Conservation (phyloP, 2,888 invertebrate genomes). For the Diabrotica balteata region DNA sequence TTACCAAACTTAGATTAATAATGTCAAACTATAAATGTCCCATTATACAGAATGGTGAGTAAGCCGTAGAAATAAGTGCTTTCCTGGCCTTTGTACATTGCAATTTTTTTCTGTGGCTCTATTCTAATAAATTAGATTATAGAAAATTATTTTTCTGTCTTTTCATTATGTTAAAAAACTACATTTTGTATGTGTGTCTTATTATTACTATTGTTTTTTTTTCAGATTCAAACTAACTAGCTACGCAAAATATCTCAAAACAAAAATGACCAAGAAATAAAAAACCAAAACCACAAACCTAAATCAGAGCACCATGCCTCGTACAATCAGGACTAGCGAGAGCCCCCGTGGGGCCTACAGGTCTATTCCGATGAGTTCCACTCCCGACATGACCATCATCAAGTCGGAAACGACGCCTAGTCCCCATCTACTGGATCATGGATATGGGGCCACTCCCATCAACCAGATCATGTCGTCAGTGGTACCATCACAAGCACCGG, state of each 20-base stretch:
- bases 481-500: slow-evolving; percentile 56
- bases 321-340: slow-evolving; percentile 54
- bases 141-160: too few species aligned
- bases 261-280: slow-evolving; percentile 24
- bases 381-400: slow-evolving; percentile 62
- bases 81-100: too few species aligned
- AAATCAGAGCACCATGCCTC: slow-evolving; percentile 62
- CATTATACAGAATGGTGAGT: too few species aligned
- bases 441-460: slow-evolving; percentile 83
- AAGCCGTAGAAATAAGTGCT: too few species aligned
- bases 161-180: too few species aligned
- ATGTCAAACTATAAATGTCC: too few species aligned
- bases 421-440: slow-evolving; percentile 85
- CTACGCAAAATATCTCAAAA: slow-evolving; percentile 18
- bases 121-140: too few species aligned
- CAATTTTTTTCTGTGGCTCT: too few species aligned
- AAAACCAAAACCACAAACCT: slow-evolving; percentile 7
- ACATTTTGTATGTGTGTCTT: background rate
- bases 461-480: slow-evolving; percentile 65
- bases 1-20: too few species aligned
- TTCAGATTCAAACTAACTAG: slow-evolving; percentile 12
- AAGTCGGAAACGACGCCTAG: slow-evolving; percentile 67
- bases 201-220: slow-evolving; percentile 1
- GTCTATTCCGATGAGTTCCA: slow-evolving; percentile 60
- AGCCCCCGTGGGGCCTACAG: slow-evolving; percentile 58